These are phyloP conservation scores for Cantharis rustica DNA, from an alignment of 2,888 invertebrate genomes.

Conservation along the genomic window DNA sequence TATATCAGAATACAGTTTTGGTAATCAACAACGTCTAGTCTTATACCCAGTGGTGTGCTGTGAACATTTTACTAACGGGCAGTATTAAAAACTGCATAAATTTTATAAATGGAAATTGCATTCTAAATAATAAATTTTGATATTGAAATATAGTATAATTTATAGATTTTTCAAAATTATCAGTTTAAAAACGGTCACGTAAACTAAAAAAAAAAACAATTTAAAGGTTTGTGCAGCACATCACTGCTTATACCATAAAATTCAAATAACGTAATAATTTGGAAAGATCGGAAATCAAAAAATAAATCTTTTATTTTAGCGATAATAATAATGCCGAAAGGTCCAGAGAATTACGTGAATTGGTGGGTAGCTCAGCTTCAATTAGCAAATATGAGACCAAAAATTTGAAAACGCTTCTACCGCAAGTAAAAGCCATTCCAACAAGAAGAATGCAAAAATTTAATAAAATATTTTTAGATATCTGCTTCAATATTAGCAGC, in stretches of 20 bases:
- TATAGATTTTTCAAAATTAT: no score
- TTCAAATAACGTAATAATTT: neutral
- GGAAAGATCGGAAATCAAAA: neutral
- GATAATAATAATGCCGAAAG: slow-evolving; percentile 52
- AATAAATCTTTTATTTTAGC: slow-evolving; percentile 47
- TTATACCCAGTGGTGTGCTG: no score
- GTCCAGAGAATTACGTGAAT: slow-evolving; percentile 53
- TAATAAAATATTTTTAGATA: slow-evolving; percentile 49
- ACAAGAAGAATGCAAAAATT: neutral
- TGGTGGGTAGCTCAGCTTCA: slow-evolving; percentile 54
- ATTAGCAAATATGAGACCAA: slow-evolving; percentile 54
- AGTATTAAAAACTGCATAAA: no score
- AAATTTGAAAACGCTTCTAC: slow-evolving; percentile 53
- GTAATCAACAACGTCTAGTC: neutral
- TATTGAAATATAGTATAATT: no score
- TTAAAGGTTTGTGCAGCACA: no score
- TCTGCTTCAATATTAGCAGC: slow-evolving; percentile 59
- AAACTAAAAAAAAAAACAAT: no score
- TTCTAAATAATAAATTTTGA: no score
- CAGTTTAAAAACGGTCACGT: no score
- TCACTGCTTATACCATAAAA: neutral
- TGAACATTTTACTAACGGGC: no score
- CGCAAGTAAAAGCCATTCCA: slow-evolving; percentile 53
- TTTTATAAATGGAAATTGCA: no score
- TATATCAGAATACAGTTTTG: neutral